Percentiles rank a stretch among this genome's conserved stretches.
phyloP scores from a whole-genome alignment of 2,113 vertebrate species.

The Pica pica region DNA sequence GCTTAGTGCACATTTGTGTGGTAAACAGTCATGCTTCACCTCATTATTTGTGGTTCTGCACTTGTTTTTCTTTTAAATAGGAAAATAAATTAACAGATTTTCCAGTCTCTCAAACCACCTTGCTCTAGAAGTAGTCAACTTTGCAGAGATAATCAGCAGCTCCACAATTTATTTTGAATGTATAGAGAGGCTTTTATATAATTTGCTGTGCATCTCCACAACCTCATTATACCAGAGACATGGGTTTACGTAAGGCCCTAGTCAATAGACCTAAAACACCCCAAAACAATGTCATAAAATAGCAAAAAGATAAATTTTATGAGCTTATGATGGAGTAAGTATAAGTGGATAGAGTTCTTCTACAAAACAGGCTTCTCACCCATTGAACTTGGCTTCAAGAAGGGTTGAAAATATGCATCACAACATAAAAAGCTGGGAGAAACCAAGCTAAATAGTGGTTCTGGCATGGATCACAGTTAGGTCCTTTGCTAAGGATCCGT shows the following conservation, averaged over 20 bases:
- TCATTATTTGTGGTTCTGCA: background rate
- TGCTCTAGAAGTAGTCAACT: background rate
- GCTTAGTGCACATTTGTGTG: background rate
- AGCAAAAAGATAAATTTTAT: background rate
- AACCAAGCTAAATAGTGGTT: background rate
- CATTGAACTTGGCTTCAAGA: background rate
- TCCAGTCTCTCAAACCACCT: background rate
- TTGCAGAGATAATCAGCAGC: background rate
- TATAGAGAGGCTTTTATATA: background rate
- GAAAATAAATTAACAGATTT: slow-evolving; percentile 15
- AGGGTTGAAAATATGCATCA: background rate
- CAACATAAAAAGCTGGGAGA: background rate
- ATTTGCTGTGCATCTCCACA: background rate
- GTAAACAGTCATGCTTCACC: background rate
- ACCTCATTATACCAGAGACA: background rate
- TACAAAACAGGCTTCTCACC: background rate
- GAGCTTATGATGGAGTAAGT: background rate
- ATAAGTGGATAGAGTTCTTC: background rate
- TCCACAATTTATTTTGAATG: background rate
- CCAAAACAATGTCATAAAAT: background rate
- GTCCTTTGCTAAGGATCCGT: background rate
- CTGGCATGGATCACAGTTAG: background rate
- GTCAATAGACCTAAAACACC: background rate
- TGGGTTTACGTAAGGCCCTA: background rate
- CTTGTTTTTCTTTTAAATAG: slow-evolving; percentile 16